Evolutionary conservation across 2,888 invertebrate species (phyloP).

Genomic region (Callimorpha dominula): DNA sequence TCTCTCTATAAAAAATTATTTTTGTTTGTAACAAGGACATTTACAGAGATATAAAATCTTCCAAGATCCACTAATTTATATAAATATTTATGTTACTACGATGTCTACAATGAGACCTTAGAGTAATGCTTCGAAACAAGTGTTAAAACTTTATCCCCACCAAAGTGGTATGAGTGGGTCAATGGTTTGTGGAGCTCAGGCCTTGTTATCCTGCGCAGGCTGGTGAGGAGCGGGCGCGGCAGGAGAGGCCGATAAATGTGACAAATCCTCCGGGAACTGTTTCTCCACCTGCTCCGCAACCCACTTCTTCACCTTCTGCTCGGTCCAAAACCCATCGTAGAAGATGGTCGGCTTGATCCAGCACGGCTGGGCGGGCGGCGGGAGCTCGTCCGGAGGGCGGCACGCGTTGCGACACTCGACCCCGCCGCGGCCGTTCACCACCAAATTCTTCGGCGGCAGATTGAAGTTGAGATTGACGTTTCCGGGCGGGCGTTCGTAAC

Average conservation of each 20-base stretch:
- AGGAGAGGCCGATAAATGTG: conserved; percentile 64
- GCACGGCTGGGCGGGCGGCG: conserved; percentile 71
- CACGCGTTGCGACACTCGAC: conserved; percentile 62
- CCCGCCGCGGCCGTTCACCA: conserved; percentile 73
- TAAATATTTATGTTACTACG: background rate
- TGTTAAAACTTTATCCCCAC: background rate
- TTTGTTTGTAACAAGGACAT: background rate
- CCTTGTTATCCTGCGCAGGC: conserved; percentile 49
- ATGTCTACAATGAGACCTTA: background rate
- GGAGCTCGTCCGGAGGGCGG: conserved; percentile 61
- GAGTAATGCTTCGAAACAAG: background rate
- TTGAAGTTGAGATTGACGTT: conserved; percentile 80
- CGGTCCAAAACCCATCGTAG: conserved; percentile 85
- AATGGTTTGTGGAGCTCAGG: conserved; percentile 25
- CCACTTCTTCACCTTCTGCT: conserved; percentile 85
- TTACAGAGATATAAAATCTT: background rate
- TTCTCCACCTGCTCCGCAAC: conserved; percentile 84
- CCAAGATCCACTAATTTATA: background rate
- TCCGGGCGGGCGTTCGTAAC: conserved; percentile 69
- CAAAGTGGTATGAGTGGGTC: background rate
- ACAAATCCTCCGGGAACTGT: conserved; percentile 75
- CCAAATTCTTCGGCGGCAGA: conserved; percentile 77
- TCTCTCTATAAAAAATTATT: background rate
- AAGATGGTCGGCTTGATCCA: conserved; percentile 85
- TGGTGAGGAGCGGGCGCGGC: conserved; percentile 45